Conservation (phyloP, 1,140 invertebrate species). For the Ctenoplectra terminalis region DNA sequence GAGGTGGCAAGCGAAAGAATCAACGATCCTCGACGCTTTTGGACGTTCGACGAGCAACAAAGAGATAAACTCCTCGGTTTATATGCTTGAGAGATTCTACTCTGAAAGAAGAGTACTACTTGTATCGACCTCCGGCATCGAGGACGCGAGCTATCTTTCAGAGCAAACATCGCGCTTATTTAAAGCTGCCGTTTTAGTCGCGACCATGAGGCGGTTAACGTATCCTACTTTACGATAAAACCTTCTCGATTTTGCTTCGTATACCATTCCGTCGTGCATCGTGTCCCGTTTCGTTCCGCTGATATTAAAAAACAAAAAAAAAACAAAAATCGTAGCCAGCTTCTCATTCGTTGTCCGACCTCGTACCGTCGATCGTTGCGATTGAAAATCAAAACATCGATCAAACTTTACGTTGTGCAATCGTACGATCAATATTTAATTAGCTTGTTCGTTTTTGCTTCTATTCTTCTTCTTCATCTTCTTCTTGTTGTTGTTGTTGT, state of each 20-base stretch:
- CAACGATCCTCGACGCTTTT: background rate
- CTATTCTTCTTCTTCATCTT: too few species aligned
- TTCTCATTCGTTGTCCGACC: background rate
- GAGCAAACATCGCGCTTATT: constrained; percentile 73
- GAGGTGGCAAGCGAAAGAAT: too few species aligned
- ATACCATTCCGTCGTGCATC: background rate
- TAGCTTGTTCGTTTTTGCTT: too few species aligned
- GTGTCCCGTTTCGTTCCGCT: background rate
- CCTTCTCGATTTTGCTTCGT: constrained; percentile 46
- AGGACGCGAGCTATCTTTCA: constrained; percentile 61
- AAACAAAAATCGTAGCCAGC: background rate
- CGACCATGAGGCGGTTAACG: constrained; percentile 53
- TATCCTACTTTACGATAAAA: constrained; percentile 72
- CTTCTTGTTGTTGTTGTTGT: too few species aligned
- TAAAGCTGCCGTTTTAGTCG: constrained; percentile 65
- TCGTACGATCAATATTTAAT: too few species aligned
- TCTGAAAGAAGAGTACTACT: constrained; percentile 12
- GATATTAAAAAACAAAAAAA: too few species aligned
- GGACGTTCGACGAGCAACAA: background rate
- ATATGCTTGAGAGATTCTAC: background rate
- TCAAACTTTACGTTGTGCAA: too few species aligned
- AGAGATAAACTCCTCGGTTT: constrained; percentile 13
- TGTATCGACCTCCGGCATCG: constrained; percentile 47
- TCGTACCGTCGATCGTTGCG: too few species aligned
- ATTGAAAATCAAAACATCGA: too few species aligned